These are phyloP conservation scores for Rhinichthys klamathensis DNA, from an alignment of 2,113 vertebrate genomes.

Conservation along the genomic window DNA sequence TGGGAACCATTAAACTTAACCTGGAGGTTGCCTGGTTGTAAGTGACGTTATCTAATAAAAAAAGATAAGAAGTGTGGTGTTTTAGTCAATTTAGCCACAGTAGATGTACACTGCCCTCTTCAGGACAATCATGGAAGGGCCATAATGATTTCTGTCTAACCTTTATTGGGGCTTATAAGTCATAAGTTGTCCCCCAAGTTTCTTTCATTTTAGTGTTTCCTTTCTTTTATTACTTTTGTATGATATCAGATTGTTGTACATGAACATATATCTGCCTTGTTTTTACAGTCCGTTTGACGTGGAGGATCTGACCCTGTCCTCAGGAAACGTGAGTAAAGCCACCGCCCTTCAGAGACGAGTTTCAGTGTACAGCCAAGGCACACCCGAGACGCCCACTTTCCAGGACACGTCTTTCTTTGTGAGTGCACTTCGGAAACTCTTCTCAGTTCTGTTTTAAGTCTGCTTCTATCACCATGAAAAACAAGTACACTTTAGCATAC, in stretches of 20 bases:
- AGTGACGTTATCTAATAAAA: conserved; percentile 27
- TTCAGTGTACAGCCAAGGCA: conserved; percentile 96
- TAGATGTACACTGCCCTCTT: conserved; percentile 60
- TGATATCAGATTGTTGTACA: neutral
- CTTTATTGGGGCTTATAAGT: neutral
- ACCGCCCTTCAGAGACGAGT: conserved; percentile 91
- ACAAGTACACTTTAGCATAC: neutral
- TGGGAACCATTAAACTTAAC: conserved; percentile 97
- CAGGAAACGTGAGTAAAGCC: conserved; percentile 87
- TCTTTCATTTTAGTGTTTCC: neutral
- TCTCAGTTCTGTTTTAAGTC: neutral
- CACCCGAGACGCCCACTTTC: conserved; percentile 94
- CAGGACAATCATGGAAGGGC: conserved; percentile 47
- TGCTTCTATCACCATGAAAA: neutral
- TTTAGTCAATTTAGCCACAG: neutral
- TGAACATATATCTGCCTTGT: neutral
- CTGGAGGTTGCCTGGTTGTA: conserved; percentile 91
- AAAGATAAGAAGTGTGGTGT: neutral
- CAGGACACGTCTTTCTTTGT: conserved; percentile 95
- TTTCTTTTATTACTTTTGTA: neutral
- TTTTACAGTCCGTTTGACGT: conserved; percentile 89
- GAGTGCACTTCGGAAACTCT: conserved; percentile 69
- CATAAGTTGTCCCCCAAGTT: too few relatives aligned
- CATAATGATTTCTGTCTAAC: neutral
- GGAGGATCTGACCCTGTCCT: conserved; percentile 90